These are phyloP conservation scores for Crocidura indochinensis DNA, from an alignment of 2,797 vertebrate genomes.

Conservation along the genomic window DNA sequence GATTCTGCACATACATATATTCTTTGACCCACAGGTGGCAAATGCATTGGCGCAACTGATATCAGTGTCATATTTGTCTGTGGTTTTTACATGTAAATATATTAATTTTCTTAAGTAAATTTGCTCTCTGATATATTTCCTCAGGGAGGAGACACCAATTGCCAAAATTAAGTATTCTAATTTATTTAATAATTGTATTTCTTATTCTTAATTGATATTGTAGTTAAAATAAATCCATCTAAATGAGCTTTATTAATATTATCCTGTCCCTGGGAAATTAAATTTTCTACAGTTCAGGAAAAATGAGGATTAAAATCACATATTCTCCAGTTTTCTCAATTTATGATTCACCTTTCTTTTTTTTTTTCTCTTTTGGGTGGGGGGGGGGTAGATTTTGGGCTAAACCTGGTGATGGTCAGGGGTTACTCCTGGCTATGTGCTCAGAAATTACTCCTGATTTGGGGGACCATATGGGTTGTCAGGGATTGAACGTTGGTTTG, in stretches of 20 bases:
- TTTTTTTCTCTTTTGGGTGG: background rate
- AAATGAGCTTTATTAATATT: background rate
- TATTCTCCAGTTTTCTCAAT: background rate
- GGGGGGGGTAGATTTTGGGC: no score
- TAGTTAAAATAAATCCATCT: slow-evolving; percentile 48
- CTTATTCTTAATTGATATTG: slow-evolving; percentile 33
- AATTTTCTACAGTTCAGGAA: slow-evolving; percentile 20
- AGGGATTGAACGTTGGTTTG: no score
- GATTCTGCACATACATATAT: background rate
- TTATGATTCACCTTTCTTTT: background rate
- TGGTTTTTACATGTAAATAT: background rate
- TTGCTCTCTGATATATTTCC: background rate
- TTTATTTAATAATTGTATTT: slow-evolving; percentile 53
- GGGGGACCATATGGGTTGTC: no score
- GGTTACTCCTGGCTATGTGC: no score
- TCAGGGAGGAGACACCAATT: background rate
- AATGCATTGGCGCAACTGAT: background rate
- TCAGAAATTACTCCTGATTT: no score
- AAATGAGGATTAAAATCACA: slow-evolving; percentile 32
- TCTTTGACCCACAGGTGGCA: background rate
- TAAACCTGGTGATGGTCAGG: no score
- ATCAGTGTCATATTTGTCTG: background rate
- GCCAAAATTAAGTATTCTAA: background rate
- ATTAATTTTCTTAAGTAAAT: no score
- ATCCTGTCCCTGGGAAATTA: background rate